Base-by-base conservation (phyloP, 37 sponge, comb jelly and placozoan genomes). In the Axinella damicornis region DNA sequence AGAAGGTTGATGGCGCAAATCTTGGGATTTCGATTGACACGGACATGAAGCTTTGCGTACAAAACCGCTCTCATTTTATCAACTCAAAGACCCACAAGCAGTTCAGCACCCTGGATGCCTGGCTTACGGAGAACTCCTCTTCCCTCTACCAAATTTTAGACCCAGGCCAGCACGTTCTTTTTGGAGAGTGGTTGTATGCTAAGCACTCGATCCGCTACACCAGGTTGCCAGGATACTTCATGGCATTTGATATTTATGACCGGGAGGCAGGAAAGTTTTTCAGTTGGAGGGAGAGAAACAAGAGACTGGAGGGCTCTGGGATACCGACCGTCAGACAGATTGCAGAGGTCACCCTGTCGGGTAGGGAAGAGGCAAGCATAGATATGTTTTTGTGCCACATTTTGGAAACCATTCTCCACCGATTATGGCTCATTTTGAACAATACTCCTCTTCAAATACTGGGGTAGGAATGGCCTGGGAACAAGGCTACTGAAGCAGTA, bases 1-100 rank as follows among this genome's bases (percentile, higher is more conserved):
- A 96, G 76, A 96, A 96, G 69, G 96, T 96, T 37, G 96, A 96
- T 62, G 96, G 96, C 19, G 96, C 96, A n/a, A 96, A 96, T 32
- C 71, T 96, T 27, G 96, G 96, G 5, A 96, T 96, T 15, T 96
- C 96, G 0, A n/a, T 96, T 0, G 87, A 58, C 15, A 21, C 40
- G 1, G 56, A 71, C 18, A 56, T 84, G 80, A 34, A 67, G 54
- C 15, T 96, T 11, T 31, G 53, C 20, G 93, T 87, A 0, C 96
- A 96, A 77, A 96, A 96, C 40, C 58, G 96, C 20, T 88, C 96
- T 2, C 96, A 96, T 59, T 90, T 75, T 60, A 83, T 96, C 31
- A 83, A 89, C 84, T 92, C 93, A 11, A 58, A 68, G 34, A 96
- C 93, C 5, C 96, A 96, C 74, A 75, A 78, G 21, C 96, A 96